Conservation (phyloP, 2,797 vertebrate genomes). For the Varecia variegata region DNA sequence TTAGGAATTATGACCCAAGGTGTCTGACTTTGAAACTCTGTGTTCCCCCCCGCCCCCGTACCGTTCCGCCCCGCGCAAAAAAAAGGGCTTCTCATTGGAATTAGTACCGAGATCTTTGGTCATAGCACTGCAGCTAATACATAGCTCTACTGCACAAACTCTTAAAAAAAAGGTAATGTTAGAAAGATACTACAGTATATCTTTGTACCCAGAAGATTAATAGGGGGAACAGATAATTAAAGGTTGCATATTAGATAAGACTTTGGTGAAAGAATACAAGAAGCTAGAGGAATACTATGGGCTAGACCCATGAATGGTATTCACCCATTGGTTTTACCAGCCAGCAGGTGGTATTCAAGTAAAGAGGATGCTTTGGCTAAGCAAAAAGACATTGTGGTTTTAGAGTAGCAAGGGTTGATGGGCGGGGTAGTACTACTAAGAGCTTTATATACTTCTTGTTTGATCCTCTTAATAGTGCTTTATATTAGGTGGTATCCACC, state of each 20-base stretch:
- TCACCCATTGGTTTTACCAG: slow-evolving; percentile 20
- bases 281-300: not conserved
- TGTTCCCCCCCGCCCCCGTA: not conserved
- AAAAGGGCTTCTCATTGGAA: slow-evolving; percentile 9
- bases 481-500: slow-evolving; percentile 21
- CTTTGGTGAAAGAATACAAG: slow-evolving; percentile 30
- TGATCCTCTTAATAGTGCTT: slow-evolving; percentile 2
- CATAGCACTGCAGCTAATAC: not conserved
- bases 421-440: not conserved
- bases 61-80: not conserved
- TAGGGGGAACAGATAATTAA: not conserved
- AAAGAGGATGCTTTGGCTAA: slow-evolving; percentile 43
- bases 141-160: not conserved
- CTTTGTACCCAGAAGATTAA: slow-evolving; percentile 42
- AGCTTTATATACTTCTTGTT: slow-evolving; percentile 19
- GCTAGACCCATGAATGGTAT: not conserved
- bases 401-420: not conserved
- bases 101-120: slow-evolving; percentile 26
- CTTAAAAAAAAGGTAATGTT: not conserved
- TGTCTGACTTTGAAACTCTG: not conserved
- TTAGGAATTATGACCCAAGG: slow-evolving; percentile 1
- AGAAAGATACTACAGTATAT: not conserved
- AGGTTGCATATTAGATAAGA: slow-evolving; percentile 10
- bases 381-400: not conserved
- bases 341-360: not conserved